A percentile compares a stretch with the other conserved stretches of the same genome.
phyloP scores from a whole-genome alignment of 2,113 vertebrate species.

The Spea bombifrons region DNA sequence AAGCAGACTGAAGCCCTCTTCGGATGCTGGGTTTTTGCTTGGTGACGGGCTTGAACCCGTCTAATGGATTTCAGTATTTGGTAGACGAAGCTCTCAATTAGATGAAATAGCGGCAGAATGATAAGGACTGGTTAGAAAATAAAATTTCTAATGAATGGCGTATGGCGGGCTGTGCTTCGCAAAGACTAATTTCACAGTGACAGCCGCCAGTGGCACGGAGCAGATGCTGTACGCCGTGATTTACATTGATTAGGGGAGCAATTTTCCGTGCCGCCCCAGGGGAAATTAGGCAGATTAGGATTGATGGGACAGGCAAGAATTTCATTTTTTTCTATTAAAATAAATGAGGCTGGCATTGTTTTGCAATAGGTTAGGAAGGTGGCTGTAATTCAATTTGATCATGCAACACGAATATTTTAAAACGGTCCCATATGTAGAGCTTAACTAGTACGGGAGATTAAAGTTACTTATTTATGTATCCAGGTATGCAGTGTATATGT shows the following conservation, averaged over 20 bases:
- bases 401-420: too few species aligned
- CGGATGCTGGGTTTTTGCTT: too few species aligned
- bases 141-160: background rate
- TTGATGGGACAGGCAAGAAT: slow-evolving; percentile 17
- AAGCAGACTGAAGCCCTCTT: too few species aligned
- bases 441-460: too few species aligned
- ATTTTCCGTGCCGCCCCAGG: slow-evolving; percentile 21
- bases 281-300: slow-evolving; percentile 37
- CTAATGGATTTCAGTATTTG: too few species aligned
- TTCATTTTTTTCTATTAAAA: slow-evolving; percentile 21
- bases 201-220: background rate
- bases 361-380: background rate
- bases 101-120: slow-evolving; percentile 3
- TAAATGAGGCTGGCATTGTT: background rate
- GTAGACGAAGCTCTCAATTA: background rate
- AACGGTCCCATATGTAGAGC: too few species aligned
- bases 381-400: too few species aligned
- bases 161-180: background rate
- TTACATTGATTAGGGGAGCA: slow-evolving; percentile 35
- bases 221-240: background rate
- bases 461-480: too few species aligned
- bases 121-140: background rate
- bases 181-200: background rate
- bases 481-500: too few species aligned
- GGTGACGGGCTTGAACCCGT: too few species aligned